Evolutionary conservation across 2,113 vertebrate species (phyloP).

Genomic region (Balaenoptera acutorostrata): DNA sequence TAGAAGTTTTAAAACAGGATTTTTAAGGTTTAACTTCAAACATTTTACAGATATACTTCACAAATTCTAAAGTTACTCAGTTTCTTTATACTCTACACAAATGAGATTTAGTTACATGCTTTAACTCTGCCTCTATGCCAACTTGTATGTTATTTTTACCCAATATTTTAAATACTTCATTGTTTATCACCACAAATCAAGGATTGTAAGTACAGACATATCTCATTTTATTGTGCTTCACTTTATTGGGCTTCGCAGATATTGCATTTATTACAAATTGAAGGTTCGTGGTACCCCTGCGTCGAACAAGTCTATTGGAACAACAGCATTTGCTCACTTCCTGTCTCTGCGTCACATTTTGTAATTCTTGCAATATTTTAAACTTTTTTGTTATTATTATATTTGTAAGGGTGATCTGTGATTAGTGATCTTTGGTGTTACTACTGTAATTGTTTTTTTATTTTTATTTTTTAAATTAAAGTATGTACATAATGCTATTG

Average conservation of each 20-base stretch:
- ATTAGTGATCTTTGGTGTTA: not conserved
- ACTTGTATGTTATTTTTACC: not conserved
- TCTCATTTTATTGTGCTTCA: not conserved
- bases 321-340: not conserved
- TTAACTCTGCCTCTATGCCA: not conserved
- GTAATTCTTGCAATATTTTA: not conserved
- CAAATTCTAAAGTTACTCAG: not conserved
- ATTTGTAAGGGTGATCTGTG: not conserved
- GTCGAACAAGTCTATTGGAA: not conserved
- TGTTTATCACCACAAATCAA: not conserved
- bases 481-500: not conserved
- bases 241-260: not conserved
- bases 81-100: not conserved
- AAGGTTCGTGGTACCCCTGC: not conserved
- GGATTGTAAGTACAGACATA: not conserved
- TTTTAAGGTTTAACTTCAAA: not conserved
- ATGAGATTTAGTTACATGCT: not conserved
- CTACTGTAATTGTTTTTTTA: not conserved
- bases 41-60: not conserved
- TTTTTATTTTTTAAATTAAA: not conserved
- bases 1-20: not conserved
- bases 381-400: not conserved
- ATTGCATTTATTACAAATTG: not conserved
- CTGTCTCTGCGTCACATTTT: not conserved
- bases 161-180: not conserved